Evolutionary conservation across 2,113 vertebrate genomes (phyloP).

Genomic region (Neoarius graeffei): DNA sequence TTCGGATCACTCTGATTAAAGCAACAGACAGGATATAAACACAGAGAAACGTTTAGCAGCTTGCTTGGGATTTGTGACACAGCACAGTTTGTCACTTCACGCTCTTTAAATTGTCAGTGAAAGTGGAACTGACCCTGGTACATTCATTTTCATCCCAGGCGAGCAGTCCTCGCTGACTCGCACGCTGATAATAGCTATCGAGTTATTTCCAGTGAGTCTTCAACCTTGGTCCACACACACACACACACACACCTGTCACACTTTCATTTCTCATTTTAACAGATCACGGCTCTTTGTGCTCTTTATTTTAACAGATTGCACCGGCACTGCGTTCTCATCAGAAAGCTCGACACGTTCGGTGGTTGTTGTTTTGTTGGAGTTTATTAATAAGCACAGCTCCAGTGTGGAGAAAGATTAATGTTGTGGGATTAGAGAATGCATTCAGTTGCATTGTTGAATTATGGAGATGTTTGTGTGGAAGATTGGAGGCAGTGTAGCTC

Average conservation of each 20-base stretch:
- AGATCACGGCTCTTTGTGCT: conserved; percentile 6
- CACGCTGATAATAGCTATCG: conserved; percentile 58
- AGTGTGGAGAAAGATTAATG: conserved; percentile 13
- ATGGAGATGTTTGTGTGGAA: conserved; percentile 14
- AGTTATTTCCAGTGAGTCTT: conserved; percentile 32
- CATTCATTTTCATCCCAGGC: conserved; percentile 73
- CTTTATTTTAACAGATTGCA: conserved; percentile 16
- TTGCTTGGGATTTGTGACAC: neutral
- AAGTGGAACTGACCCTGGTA: conserved; percentile 58
- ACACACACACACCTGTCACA: conserved; percentile 36
- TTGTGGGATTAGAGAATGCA: conserved; percentile 3
- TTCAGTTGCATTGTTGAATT: conserved; percentile 3
- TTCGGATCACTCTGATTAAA: neutral
- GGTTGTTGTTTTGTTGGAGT: conserved; percentile 10
- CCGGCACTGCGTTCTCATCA: neutral
- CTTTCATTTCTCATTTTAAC: conserved; percentile 29
- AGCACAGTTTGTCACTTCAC: conserved; percentile 19
- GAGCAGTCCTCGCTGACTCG: conserved; percentile 56
- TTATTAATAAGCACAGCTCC: neutral
- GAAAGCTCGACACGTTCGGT: neutral
- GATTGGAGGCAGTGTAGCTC: neutral
- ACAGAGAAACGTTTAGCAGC: neutral
- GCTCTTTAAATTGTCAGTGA: neutral
- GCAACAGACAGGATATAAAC: neutral
- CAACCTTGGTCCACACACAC: conserved; percentile 1